These are phyloP conservation scores for Molossus molossus DNA, from an alignment of 2,797 vertebrate genomes.

Conservation along the genomic window DNA sequence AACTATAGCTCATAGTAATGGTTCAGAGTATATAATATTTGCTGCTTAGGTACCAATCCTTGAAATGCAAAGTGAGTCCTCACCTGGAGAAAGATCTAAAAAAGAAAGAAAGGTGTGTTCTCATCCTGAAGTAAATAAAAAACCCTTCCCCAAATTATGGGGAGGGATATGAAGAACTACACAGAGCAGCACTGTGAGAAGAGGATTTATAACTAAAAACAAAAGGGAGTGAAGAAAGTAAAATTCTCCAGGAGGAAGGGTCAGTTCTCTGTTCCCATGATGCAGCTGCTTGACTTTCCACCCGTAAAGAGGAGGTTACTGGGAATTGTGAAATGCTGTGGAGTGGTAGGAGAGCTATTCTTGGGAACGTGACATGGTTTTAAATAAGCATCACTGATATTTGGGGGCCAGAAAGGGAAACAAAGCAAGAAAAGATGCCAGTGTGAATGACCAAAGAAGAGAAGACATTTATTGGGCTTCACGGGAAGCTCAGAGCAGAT, in stretches of 20 bases:
- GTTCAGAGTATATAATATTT: not conserved
- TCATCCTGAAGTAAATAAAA: not conserved
- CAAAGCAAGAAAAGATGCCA: not conserved
- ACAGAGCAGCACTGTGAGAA: not conserved
- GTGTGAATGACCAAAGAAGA: not conserved
- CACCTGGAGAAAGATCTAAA: not conserved
- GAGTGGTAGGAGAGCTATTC: not conserved
- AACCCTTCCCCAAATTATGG: not conserved
- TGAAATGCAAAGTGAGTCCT: not conserved
- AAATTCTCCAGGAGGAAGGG: not conserved
- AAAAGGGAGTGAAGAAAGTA: not conserved
- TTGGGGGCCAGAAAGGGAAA: accelerated
- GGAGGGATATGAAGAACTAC: not conserved
- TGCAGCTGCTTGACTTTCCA: not conserved
- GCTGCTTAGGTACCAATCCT: not conserved
- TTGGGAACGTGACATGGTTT: not conserved
- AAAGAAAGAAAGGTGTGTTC: not conserved
- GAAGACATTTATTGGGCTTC: not conserved
- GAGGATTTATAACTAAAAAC: conserved; percentile 6
- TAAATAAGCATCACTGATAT: not conserved
- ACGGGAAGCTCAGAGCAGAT: not conserved
- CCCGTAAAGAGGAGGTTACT: not conserved
- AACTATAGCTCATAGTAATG: not conserved
- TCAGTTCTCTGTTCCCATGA: not conserved
- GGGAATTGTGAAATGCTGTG: not conserved